Base-by-base conservation (phyloP, 2,113 vertebrate genomes). In the Lates calcarifer region DNA sequence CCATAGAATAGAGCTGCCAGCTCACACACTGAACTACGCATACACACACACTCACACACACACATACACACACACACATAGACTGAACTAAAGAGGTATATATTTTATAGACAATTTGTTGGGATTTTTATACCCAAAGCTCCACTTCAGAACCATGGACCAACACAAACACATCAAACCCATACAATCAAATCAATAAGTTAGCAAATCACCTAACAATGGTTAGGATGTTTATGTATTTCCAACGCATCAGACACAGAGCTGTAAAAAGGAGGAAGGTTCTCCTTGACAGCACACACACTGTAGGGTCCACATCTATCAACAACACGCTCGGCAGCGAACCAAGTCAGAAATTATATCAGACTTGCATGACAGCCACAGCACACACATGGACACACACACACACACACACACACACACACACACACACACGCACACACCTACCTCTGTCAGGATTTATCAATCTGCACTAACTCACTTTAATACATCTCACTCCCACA, bases 271-370 rank as follows among this genome's bases (percentile, higher is more conserved):
- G 10, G 67, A 58, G 55, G 62, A 83, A 15, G 62, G 60, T 63
- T 49, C 45, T 62, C 8, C 57, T 51, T 75, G 51, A 63, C 66
- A 72, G 35, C 55, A 51, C 15, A 47, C 58, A n/a, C 61, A n/a
- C 51, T 35, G 39, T 10, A 57, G 11, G 11, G 26, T n/a, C 11
- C 14, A 69, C 57, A 82, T 76, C 66, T 26, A 78, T 70, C 71
- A 77, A 47, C 71, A 67, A 70, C 58, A 57, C 29, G 41, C 56
- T 65, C 41, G 22, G 57, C 24, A 37, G 72, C 1, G 6, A 43
- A 47, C 55, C 67, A 73, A 47, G 29, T 76, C 49, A 45, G 81
- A 84, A 66, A 74, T 82, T 24, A 71, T 86, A 82, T 68, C 29
- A 76, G 56, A n/a, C 8, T 64, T 51, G 65, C 28, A 70, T 75